These are phyloP conservation scores for Zootermopsis nevadensis DNA, from an alignment of 2,888 invertebrate species.

Conservation along the genomic window DNA sequence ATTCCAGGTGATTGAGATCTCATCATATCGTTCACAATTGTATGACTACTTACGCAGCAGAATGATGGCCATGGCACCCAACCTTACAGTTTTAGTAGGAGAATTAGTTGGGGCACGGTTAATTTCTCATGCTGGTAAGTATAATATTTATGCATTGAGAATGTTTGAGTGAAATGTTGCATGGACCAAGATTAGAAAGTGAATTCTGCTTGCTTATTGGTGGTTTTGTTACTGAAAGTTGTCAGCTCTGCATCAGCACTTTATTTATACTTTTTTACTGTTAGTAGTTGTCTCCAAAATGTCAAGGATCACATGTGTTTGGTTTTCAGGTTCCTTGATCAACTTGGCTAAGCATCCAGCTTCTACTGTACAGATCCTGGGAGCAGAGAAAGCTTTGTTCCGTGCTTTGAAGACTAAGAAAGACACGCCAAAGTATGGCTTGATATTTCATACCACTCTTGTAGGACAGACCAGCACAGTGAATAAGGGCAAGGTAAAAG, in stretches of 20 bases:
- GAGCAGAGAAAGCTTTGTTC: constrained; percentile 98
- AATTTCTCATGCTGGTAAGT: constrained; percentile 91
- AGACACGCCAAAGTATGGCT: constrained; percentile 98
- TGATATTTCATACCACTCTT: constrained; percentile 96
- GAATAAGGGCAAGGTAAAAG: constrained; percentile 80
- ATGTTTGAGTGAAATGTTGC: no score
- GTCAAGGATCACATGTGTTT: background rate
- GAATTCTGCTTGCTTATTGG: no score
- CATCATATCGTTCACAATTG: constrained; percentile 88
- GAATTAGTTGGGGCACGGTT: constrained; percentile 97
- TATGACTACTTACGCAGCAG: constrained; percentile 94
- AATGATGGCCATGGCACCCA: constrained; percentile 99
- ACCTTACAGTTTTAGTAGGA: constrained; percentile 93
- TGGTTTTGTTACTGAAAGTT: no score
- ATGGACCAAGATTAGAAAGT: no score
- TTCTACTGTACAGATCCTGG: constrained; percentile 97
- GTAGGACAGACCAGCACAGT: constrained; percentile 90
- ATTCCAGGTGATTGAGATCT: constrained; percentile 83
- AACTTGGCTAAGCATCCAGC: constrained; percentile 98
- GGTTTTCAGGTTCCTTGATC: constrained; percentile 77
- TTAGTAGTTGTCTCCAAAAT: background rate
- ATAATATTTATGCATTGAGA: no score
- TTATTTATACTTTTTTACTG: no score
- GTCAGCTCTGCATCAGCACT: no score
- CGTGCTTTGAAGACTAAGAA: constrained; percentile 96